Percentiles rank a stretch among this genome's conserved stretches.
These are phyloP conservation scores for Drosophila parvula DNA, from an alignment of 1,140 invertebrate species.

Conservation along the genomic window DNA sequence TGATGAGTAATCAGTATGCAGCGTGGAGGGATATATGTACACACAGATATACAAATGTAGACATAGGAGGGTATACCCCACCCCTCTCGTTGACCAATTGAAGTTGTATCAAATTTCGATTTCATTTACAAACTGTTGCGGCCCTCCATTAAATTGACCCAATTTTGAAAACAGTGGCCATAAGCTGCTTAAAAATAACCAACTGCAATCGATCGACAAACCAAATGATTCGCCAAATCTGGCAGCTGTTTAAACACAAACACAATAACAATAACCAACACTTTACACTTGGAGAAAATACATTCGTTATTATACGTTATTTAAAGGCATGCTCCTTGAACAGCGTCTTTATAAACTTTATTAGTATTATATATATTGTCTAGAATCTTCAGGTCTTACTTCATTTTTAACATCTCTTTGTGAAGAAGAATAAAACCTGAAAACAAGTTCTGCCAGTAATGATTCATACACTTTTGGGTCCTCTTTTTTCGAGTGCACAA, in stretches of 20 bases:
- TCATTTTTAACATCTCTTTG: not conserved
- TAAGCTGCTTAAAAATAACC: slow-evolving; percentile 66
- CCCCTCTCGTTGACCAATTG: slow-evolving; percentile 40
- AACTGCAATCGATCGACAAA: slow-evolving; percentile 41
- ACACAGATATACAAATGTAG: not conserved
- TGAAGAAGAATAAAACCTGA: not conserved
- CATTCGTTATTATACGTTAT: no score
- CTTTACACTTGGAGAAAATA: slow-evolving; percentile 1
- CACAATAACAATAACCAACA: slow-evolving; percentile 7
- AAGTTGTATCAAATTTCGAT: slow-evolving; percentile 68
- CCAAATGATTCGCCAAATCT: slow-evolving; percentile 53
- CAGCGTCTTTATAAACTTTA: not conserved
- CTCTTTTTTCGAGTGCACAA: slow-evolving; percentile 23
- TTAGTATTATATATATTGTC: not conserved
- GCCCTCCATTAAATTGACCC: slow-evolving; percentile 68
- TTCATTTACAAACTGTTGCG: slow-evolving; percentile 60
- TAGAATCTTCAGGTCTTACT: not conserved
- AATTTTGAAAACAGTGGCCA: slow-evolving; percentile 54
- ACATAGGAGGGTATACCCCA: not conserved
- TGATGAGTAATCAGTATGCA: slow-evolving; percentile 31
- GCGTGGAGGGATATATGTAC: slow-evolving; percentile 1
- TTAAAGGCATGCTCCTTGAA: no score
- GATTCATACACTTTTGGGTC: slow-evolving; percentile 1
- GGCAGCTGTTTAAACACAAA: slow-evolving; percentile 47
- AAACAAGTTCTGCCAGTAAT: slow-evolving; percentile 10